Evolutionary conservation across 2,113 vertebrate genomes (phyloP).

Genomic region (Dipodomys ordii): DNA sequence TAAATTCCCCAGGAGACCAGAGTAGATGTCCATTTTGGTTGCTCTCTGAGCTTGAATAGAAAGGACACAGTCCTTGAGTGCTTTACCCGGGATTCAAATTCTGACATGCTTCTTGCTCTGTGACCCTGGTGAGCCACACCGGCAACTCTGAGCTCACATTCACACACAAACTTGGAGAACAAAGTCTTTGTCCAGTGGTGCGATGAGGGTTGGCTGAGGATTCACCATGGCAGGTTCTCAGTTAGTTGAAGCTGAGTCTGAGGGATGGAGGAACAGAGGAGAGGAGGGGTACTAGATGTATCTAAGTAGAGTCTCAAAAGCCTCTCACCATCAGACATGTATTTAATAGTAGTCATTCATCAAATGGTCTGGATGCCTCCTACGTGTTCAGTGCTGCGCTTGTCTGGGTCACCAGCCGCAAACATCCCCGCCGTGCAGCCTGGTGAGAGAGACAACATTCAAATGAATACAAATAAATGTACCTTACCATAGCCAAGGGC

Average conservation of each 20-base stretch:
- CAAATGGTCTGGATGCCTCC: neutral
- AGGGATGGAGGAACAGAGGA: too few relatives aligned
- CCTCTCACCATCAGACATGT: neutral
- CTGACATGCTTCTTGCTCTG: neutral
- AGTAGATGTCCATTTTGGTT: neutral
- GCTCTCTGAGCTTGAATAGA: neutral
- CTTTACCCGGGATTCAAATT: neutral
- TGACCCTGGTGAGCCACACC: neutral
- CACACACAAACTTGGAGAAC: neutral
- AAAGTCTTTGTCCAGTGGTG: neutral
- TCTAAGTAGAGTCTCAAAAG: neutral
- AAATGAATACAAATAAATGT: neutral
- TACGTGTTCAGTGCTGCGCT: neutral
- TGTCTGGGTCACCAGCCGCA: neutral
- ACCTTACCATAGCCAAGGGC: neutral
- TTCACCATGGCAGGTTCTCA: neutral
- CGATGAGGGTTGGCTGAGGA: accelerated
- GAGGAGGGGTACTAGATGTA: neutral
- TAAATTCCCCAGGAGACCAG: neutral
- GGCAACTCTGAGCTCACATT: neutral
- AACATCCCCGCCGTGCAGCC: neutral
- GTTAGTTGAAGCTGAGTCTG: neutral
- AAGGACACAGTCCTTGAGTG: neutral
- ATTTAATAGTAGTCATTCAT: neutral
- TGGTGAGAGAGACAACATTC: neutral